Evolutionary conservation across 2,113 vertebrate genomes (phyloP).

Genomic region (Ciconia stormi): DNA sequence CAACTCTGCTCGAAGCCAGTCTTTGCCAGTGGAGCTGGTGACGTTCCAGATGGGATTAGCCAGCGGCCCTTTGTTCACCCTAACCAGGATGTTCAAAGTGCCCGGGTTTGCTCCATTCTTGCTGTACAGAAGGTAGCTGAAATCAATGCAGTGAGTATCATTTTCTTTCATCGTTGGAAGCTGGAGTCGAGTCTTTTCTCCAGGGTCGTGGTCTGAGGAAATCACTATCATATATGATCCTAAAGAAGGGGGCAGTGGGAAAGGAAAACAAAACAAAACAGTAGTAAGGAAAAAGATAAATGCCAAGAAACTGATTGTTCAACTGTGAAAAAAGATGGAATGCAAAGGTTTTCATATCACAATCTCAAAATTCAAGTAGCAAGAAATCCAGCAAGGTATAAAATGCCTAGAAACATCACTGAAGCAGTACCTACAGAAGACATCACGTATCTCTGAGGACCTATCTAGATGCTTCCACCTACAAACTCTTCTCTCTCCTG

Average conservation of each 20-base stretch:
- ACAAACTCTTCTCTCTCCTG: not conserved
- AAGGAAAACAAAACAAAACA: not conserved
- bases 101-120: slow-evolving; percentile 88
- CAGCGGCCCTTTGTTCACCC: slow-evolving; percentile 94
- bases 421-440: not conserved
- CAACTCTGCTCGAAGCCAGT: slow-evolving; percentile 86
- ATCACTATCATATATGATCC: slow-evolving; percentile 98
- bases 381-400: not conserved
- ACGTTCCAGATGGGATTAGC: slow-evolving; percentile 98
- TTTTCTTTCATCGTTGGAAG: slow-evolving; percentile 98
- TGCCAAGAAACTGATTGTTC: not conserved
- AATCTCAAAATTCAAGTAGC: not conserved
- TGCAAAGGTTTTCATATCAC: not conserved
- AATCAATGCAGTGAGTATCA: slow-evolving; percentile 97
- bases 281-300: not conserved
- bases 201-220: slow-evolving; percentile 87
- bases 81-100: slow-evolving; percentile 91
- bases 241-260: slow-evolving; percentile 32
- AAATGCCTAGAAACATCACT: not conserved
- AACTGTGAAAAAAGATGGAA: not conserved
- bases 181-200: slow-evolving; percentile 92
- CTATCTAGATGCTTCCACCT: not conserved
- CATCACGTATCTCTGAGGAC: not conserved
- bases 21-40: slow-evolving; percentile 88
- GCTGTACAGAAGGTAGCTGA: slow-evolving; percentile 92